phyloP scores from a whole-genome alignment of 1,140 invertebrate species.

The Cydia amplana region DNA sequence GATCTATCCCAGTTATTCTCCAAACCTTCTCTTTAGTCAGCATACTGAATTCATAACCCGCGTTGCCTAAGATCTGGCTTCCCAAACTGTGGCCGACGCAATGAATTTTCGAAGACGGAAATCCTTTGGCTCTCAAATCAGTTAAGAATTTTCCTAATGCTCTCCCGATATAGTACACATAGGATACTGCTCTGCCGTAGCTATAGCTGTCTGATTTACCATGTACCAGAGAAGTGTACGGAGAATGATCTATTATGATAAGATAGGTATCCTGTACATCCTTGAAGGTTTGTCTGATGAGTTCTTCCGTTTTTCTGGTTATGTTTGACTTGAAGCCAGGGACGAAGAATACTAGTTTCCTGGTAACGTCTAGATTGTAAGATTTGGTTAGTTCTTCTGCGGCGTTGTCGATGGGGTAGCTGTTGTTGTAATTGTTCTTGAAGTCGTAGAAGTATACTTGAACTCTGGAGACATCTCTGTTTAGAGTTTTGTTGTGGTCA shows the following conservation, averaged over 20 bases:
- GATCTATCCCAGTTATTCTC: constrained; percentile 81
- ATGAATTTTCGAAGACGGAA: constrained; percentile 69
- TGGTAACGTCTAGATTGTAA: constrained; percentile 61
- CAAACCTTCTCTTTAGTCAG: constrained; percentile 58
- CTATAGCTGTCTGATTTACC: constrained; percentile 63
- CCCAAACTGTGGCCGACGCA: constrained; percentile 78
- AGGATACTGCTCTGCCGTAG: constrained; percentile 61
- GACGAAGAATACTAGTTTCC: constrained; percentile 63
- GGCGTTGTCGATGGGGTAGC: constrained; percentile 57
- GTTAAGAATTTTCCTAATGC: constrained; percentile 59
- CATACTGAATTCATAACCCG: constrained; percentile 58
- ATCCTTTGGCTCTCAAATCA: constrained; percentile 50
- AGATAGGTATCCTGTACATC: constrained; percentile 63
- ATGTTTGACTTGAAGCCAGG: constrained; percentile 70
- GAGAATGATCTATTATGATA: constrained; percentile 68
- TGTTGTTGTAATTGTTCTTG: constrained; percentile 65
- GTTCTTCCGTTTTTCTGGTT: constrained; percentile 56
- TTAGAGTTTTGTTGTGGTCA: constrained; percentile 58
- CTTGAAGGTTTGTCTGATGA: constrained; percentile 61
- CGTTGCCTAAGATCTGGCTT: constrained; percentile 74
- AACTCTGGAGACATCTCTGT: constrained; percentile 57
- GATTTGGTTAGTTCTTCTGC: constrained; percentile 46
- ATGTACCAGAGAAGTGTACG: constrained; percentile 57
- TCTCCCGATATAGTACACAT: constrained; percentile 57
- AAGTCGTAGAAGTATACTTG: constrained; percentile 69